Evolutionary conservation across 2,797 vertebrate species (phyloP), one percentile per base, ranked within the genome.

Genomic region (Karalla daura): DNA sequence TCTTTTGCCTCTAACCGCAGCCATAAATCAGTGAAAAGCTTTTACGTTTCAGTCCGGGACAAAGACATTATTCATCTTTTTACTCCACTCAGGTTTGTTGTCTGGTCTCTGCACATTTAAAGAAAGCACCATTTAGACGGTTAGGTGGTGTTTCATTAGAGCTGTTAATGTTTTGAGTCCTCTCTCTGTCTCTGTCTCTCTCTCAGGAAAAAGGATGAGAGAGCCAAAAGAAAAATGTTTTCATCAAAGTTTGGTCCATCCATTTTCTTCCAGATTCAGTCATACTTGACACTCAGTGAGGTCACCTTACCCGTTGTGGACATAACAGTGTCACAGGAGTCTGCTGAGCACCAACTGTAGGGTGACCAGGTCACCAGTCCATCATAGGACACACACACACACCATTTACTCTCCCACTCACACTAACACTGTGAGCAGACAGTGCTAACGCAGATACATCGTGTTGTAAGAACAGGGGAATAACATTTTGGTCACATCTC

Each of bases 11-110:
- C 54, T 64, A 82, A 80, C 55, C 66, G 63, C 63, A 5, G 24
- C 69, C 53, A 76, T 83, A 70, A 85, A 88, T 89, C 80, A 87
- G 45, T n/a, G 32, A 41, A 80, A 80, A 70, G 74, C 80, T 86
- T 84, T 83, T 79, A 76, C 3, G 32, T 84, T 83, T 70, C 53
- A 76, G 82, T 79, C 72, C 47, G 24, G 35, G 70, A 64, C 44
- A 27, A 27, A 28, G 36, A 53, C 49, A 66, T 81, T 82, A 81
- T 78, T 61, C 30, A 69, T 85, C 55, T 77, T 65, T 82, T 74
- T 64, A 49, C 64, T 62, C 35, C 52, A 44, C 49, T 58, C 51
- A 64, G 60, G 58, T 61, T 65, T 60, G 62, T 79, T 80, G 45
- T 79, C 62, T 58, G 35, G 40, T 64, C 17, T 58, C 56, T 32